Conservation (phyloP, 1,140 invertebrate species). For the Drosophila ogumai region DNA sequence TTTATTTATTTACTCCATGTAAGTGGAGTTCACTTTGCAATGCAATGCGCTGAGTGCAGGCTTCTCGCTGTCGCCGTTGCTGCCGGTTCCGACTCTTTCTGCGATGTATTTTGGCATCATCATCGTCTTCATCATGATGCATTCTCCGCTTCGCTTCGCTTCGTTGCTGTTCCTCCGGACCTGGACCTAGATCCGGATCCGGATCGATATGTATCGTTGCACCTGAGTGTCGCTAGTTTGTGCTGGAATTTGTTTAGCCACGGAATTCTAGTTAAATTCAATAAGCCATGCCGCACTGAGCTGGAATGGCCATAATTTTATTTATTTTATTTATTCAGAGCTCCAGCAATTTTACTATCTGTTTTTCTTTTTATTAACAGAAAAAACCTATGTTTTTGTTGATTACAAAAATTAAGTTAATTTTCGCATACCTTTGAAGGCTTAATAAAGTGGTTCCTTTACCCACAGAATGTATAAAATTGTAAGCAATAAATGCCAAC, state of each 20-base stretch:
- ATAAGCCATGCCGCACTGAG: slow-evolving; percentile 3
- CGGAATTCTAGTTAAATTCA: neutral
- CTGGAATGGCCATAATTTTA: neutral
- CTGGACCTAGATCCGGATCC: neutral
- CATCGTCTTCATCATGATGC: slow-evolving; percentile 18
- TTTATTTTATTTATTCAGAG: neutral
- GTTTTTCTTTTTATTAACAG: neutral
- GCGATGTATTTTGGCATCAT: slow-evolving; percentile 26
- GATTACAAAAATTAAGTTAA: neutral
- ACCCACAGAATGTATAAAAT: neutral
- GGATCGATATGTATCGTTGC: slow-evolving; percentile 16
- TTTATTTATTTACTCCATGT: slow-evolving; percentile 73
- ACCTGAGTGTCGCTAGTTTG: slow-evolving; percentile 18
- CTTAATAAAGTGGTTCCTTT: neutral
- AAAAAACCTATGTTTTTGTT: neutral
- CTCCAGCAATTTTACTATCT: neutral
- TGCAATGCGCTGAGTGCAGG: slow-evolving; percentile 61
- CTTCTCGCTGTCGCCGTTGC: slow-evolving; percentile 43
- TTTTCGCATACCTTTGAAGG: neutral
- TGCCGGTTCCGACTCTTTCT: slow-evolving; percentile 31
- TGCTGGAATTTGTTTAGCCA: slow-evolving; percentile 11
- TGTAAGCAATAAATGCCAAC: slow-evolving; percentile 2
- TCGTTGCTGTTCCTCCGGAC: neutral
- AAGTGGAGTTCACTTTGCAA: slow-evolving; percentile 69
- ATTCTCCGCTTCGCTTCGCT: neutral